Conservation (phyloP, 2,113 vertebrate species). For the Podarcis cretensis region DNA sequence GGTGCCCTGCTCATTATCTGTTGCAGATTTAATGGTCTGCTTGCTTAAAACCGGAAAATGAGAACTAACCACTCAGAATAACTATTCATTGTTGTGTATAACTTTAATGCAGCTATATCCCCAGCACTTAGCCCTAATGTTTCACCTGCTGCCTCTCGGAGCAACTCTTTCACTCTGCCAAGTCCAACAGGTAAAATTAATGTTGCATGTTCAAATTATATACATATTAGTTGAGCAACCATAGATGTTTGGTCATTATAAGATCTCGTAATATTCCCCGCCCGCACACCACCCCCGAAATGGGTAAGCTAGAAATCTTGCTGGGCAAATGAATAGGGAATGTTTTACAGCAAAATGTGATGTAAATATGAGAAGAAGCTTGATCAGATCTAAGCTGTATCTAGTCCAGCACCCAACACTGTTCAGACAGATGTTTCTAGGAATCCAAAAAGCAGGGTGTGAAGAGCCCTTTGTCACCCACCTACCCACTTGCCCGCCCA, state of each 20-base stretch:
- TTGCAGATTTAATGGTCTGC: not conserved
- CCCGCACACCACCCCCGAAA: not conserved
- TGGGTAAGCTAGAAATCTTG: not conserved
- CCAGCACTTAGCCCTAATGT: slow-evolving; percentile 80
- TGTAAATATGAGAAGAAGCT: not conserved
- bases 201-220: not conserved
- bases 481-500: not conserved
- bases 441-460: not conserved
- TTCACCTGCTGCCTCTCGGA: slow-evolving; percentile 81
- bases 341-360: not conserved
- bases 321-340: not conserved
- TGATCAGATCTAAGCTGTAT: not conserved
- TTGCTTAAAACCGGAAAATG: not conserved
- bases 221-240: not conserved
- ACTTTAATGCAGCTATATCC: slow-evolving; percentile 75
- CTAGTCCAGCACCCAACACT: not conserved
- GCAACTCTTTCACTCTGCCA: slow-evolving; percentile 77
- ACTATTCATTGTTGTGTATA: not conserved
- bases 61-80: not conserved
- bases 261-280: not conserved
- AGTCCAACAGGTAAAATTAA: slow-evolving; percentile 74
- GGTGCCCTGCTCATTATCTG: not conserved
- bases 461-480: not conserved
- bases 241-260: not conserved
- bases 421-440: not conserved